Percentiles rank a stretch among this genome's conserved stretches.
These are phyloP conservation scores for Athalia circularis DNA, from an alignment of 2,888 invertebrate species.

Conservation along the genomic window DNA sequence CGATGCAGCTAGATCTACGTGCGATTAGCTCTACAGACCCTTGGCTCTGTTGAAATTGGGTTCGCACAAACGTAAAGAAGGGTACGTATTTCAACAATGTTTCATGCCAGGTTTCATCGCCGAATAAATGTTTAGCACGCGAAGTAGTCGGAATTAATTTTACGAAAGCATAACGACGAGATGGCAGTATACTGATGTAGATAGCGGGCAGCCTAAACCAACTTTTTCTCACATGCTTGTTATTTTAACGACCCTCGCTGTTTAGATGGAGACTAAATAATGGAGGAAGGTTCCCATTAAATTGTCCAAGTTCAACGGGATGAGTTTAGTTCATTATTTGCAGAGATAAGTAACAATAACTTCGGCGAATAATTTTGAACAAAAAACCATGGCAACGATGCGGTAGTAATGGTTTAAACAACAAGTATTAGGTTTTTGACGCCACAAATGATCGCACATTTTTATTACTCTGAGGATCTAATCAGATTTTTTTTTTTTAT, in stretches of 20 bases:
- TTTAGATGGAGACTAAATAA: not conserved
- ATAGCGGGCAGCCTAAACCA: not conserved
- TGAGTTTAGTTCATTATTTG: not conserved
- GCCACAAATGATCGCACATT: no score
- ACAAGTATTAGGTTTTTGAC: no score
- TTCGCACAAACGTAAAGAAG: no score
- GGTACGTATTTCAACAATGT: no score
- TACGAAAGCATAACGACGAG: not conserved
- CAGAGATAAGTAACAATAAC: not conserved
- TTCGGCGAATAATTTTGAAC: not conserved
- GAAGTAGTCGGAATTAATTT: not conserved
- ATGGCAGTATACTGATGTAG: not conserved
- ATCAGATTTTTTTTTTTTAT: no score
- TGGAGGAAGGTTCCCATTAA: not conserved
- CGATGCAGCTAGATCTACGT: no score
- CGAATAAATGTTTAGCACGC: no score
- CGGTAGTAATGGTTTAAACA: no score
- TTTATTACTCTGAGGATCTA: no score
- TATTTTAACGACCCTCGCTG: conserved; percentile 14
- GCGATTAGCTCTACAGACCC: no score
- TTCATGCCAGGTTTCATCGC: no score
- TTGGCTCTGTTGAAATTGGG: no score
- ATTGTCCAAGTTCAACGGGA: not conserved
- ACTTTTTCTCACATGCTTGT: conserved; percentile 9
- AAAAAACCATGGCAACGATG: not conserved